phyloP scores from a whole-genome alignment of 2,113 vertebrate species.

The Cromileptes altivelis region DNA sequence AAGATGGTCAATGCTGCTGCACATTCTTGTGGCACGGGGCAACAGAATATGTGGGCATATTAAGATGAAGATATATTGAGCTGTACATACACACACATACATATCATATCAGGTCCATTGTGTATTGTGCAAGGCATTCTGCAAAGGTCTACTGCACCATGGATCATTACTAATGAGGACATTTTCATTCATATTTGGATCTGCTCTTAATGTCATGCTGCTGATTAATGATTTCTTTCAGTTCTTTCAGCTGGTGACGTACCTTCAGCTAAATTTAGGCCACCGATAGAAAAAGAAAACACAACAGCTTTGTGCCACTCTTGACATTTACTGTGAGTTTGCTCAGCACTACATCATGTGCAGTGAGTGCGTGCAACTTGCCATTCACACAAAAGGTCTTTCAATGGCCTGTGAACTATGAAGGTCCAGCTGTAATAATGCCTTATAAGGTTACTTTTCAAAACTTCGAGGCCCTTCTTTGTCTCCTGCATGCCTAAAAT shows the following conservation, averaged over 20 bases:
- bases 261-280: neutral
- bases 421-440: neutral
- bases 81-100: neutral
- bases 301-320: neutral
- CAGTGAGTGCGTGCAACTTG: neutral
- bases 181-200: neutral
- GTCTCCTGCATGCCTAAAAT: neutral
- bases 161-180: neutral
- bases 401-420: neutral
- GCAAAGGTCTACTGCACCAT: neutral
- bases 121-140: neutral
- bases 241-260: neutral
- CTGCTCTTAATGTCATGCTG: neutral
- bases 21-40: too few relatives aligned
- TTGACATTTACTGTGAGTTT: neutral
- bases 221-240: neutral
- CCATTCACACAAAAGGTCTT: constrained; percentile 15
- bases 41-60: neutral
- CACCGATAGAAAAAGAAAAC: neutral
- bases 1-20: neutral
- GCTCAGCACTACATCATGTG: neutral
- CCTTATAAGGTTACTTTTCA: neutral
- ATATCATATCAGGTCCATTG: neutral
- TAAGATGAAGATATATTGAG: neutral
- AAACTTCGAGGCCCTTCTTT: neutral